Base-by-base conservation (phyloP, 2,888 invertebrate species). In the Ectobius pallidus region DNA sequence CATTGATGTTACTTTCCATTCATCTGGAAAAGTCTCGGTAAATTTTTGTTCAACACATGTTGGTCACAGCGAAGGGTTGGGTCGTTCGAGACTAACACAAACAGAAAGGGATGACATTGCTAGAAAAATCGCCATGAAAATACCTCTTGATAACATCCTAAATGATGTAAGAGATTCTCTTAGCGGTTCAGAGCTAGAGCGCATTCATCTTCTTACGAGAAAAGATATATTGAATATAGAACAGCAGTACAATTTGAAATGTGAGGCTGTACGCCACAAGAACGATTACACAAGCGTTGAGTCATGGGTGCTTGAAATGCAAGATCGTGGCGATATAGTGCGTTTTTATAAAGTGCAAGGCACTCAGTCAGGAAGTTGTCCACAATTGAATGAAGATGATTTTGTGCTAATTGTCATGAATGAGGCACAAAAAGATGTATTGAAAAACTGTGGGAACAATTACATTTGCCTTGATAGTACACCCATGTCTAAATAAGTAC, bases 341-440 rank as follows among this genome's bases (percentile, higher is more conserved):
- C 44, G n/a, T 75, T 70, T 76, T 74, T 77, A 78, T 70, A 78
- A 78, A 65, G 72, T 75, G 1, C 77, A 77, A 70, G 76, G 73
- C 2, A 16, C 27, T 9, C 4, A 42, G 3, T 14, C 69, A 1
- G 68, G 68, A 2, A 65, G 73, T 27, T 63, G 76, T 69, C 74
- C 75, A n/a, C 27, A 75, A 18, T 69, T 78, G 22, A 74, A 70
- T 49, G 61, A 63, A 16, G 72, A 78, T 20, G 78, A 79, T 74
- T 78, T 78, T 63, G 58, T 79, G 34, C 75, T 80, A 9, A 75
- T 77, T n/a, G 78, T 78, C 7, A 78, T 79, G 78, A 78, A 77
- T 46, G 67, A 73, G 58, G 76, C 73, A 16, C 80, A 79, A 70
- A 44, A 69, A 18, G 73, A 75, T 22, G 73, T 78, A 25, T 62